Base-by-base conservation (phyloP, 2,888 invertebrate genomes). In the Plagodis pulveraria region DNA sequence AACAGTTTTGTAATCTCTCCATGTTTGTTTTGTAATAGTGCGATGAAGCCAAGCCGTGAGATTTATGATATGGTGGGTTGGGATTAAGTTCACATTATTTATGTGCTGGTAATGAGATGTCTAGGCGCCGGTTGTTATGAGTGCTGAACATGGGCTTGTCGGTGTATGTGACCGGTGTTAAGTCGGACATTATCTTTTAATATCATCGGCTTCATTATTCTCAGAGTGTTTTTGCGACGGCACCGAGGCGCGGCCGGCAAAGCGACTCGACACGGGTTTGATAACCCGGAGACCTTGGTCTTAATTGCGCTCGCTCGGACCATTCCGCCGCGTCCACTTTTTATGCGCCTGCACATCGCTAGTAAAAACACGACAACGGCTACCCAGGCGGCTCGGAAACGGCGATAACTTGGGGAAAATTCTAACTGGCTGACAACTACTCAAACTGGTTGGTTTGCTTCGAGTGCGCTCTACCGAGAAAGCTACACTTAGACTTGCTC, bases 241-340 rank as follows among this genome's bases (percentile, higher is more conserved):
- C 84, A 80, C 63, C 80, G 86, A 86, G 87, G 87, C 86, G 83
- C 87, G 84, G 86, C 84, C 73, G 78, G 79, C 84, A 76, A 74
- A 79, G 82, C 86, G 78, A 86, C 82, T 83, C 86, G 87, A 80
- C 89, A 83, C 86, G 91, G 82, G 92, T 92, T 92, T 91, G 92
- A 92, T 92, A 92, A 92, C 92, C 92, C 84, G 91, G 80, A 91
- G 92, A 92, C 92, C 92, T 92, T 92, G 91, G 91, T 91, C 91
- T 91, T 92, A 92, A 92, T 92, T 92, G 91, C 91, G 89, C 86
- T 86, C 84, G 87, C 86, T 87, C 87, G 83, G 88, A 86, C 90
- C 89, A 90, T 87, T 91, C 88, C 83, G 83, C 83, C 83, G 84
- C 78, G 90, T 83, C 91, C 86, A 87, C 89, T 91, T 91, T 69